Conservation (phyloP, 2,888 invertebrate species). For the Orthonychiurus folsomi region DNA sequence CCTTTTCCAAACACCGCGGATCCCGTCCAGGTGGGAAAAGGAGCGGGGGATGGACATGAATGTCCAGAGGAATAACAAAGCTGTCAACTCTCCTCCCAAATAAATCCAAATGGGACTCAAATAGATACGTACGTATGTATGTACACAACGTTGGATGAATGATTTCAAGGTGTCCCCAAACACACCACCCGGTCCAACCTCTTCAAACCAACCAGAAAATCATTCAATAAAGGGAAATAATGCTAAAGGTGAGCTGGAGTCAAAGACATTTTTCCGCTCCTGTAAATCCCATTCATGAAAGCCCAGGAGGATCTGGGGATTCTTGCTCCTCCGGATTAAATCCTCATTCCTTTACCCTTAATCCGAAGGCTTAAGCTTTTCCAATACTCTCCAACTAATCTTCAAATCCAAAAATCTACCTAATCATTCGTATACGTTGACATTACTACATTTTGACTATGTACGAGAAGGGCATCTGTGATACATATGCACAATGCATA, state of each 20-base stretch:
- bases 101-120: not conserved
- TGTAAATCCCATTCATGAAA: not conserved
- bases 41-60: not conserved
- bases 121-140: not conserved
- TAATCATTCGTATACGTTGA: too few species aligned
- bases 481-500: too few species aligned
- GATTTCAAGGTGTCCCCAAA: too few species aligned
- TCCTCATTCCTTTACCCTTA: too few species aligned
- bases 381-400: too few species aligned
- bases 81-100: not conserved
- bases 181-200: too few species aligned
- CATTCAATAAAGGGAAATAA: slow-evolving; percentile 4
- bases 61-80: not conserved
- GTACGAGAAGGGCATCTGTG: too few species aligned
- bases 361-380: too few species aligned
- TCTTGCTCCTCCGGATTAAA: not conserved
- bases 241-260: slow-evolving; percentile 8
- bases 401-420: too few species aligned
- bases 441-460: too few species aligned
- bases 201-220: slow-evolving; percentile 7
- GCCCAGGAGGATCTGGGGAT: not conserved
- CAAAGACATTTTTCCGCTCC: slow-evolving; percentile 27
- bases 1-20: too few species aligned
- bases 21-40: not conserved
- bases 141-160: not conserved